Evolutionary conservation across 2,888 invertebrate genomes (phyloP).

Genomic region (Drosophila putrida): DNA sequence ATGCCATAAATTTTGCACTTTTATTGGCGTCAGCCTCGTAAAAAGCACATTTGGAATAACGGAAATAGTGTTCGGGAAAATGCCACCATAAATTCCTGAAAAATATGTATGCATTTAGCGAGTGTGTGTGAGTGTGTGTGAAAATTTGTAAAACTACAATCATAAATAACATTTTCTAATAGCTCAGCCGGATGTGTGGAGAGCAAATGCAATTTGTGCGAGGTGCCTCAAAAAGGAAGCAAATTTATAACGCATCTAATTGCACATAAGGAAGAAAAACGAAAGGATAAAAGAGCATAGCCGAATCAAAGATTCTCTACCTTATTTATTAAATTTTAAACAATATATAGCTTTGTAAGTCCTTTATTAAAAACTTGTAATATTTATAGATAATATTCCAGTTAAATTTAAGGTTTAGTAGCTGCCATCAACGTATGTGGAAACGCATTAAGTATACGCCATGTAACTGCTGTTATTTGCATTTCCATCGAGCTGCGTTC

Average conservation of each 20-base stretch:
- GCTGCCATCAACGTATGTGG: not conserved
- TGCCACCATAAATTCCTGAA: conserved; percentile 4
- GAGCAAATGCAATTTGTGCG: conserved; percentile 65
- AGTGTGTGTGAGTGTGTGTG: not conserved
- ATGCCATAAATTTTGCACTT: conserved; percentile 43
- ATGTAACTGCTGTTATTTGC: not conserved
- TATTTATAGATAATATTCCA: no score
- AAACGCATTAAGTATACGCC: not conserved
- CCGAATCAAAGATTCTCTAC: not conserved
- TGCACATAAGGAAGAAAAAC: not conserved
- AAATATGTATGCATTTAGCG: conserved; percentile 4
- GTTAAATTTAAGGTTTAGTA: no score
- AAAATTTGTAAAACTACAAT: conserved; percentile 32
- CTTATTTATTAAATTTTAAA: not conserved
- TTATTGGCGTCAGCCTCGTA: conserved; percentile 41
- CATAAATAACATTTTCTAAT: conserved; percentile 49
- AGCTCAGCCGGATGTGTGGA: conserved; percentile 43
- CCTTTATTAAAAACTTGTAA: not conserved
- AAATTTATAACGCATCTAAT: not conserved
- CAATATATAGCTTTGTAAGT: not conserved
- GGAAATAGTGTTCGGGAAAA: conserved; percentile 19
- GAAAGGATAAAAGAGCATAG: not conserved
- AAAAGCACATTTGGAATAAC: conserved; percentile 32
- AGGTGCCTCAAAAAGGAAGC: not conserved
- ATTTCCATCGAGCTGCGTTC: conserved; percentile 3